Conservation (phyloP, 2,797 vertebrate genomes). For the Huso huso region DNA sequence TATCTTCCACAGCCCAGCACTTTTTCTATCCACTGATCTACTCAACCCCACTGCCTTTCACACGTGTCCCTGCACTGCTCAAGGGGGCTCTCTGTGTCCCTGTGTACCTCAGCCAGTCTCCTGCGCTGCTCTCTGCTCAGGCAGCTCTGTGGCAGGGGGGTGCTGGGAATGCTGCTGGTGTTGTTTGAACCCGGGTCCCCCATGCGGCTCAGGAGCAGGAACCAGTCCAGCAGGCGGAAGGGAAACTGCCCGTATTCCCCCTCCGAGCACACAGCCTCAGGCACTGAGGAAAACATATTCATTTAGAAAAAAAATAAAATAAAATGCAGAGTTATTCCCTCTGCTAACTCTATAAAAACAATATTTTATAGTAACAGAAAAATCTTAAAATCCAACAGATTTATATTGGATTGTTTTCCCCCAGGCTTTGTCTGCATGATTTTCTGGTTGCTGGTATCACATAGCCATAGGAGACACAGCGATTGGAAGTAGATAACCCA, state of each 20-base stretch:
- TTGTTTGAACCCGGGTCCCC: slow-evolving; percentile 34
- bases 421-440: no score
- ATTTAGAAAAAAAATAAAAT: no score
- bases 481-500: no score
- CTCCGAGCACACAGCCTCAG: slow-evolving; percentile 40
- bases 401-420: no score
- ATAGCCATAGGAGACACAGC: no score
- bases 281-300: slow-evolving; percentile 31
- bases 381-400: no score
- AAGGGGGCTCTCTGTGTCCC: not conserved
- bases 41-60: not conserved
- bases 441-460: no score
- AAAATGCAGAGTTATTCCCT: no score
- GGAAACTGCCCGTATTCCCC: slow-evolving; percentile 59
- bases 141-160: slow-evolving; percentile 43
- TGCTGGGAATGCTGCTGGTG: slow-evolving; percentile 18
- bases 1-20: not conserved
- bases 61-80: not conserved
- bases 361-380: no score
- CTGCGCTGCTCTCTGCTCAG: slow-evolving; percentile 43
- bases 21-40: no score
- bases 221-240: slow-evolving; percentile 64
- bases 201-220: slow-evolving; percentile 61
- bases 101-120: slow-evolving; percentile 46
- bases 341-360: no score